Evolutionary conservation across 2,888 invertebrate species (phyloP).

Genomic region (Stenoptilia bipunctidactyla): DNA sequence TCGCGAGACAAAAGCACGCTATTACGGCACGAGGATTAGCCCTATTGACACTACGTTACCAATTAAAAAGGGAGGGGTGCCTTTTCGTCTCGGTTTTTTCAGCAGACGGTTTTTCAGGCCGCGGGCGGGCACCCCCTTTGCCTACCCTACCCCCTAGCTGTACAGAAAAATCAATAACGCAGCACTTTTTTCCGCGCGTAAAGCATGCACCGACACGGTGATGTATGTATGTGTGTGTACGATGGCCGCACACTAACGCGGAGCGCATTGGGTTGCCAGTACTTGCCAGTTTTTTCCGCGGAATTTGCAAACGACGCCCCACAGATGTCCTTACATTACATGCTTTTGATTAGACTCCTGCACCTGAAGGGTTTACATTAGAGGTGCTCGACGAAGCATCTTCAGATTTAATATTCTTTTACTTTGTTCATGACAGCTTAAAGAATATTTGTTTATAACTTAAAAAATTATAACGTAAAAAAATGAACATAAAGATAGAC

Average conservation of each 20-base stretch:
- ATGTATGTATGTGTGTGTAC: slow-evolving; percentile 31
- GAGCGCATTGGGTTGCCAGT: slow-evolving; percentile 44
- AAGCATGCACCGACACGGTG: slow-evolving; percentile 66
- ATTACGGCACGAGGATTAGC: slow-evolving; percentile 64
- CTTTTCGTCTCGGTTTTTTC: slow-evolving; percentile 71
- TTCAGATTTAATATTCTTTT: slow-evolving; percentile 1
- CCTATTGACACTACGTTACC: slow-evolving; percentile 72
- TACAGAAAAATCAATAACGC: slow-evolving; percentile 73
- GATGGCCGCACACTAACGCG: slow-evolving; percentile 35
- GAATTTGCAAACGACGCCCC: slow-evolving; percentile 34
- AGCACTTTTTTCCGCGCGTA: slow-evolving; percentile 73
- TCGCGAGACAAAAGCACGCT: slow-evolving; percentile 60
- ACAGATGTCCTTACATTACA: slow-evolving; percentile 23
- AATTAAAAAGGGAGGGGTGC: slow-evolving; percentile 70
- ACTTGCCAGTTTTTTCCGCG: slow-evolving; percentile 38
- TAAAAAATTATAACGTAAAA: not conserved
- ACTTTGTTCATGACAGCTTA: slow-evolving; percentile 8
- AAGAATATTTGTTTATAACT: slow-evolving; percentile 1
- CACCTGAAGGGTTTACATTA: slow-evolving; percentile 44
- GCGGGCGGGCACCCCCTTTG: slow-evolving; percentile 44
- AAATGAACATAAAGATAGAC: not conserved
- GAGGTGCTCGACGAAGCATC: slow-evolving; percentile 12
- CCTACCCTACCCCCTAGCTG: slow-evolving; percentile 43
- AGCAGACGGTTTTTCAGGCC: slow-evolving; percentile 71
- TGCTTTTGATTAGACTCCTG: slow-evolving; percentile 45